Percentiles rank a stretch among this genome's conserved stretches.
Evolutionary conservation across 2,113 vertebrate species (phyloP).

Genomic region (Amblyornis subalaris): DNA sequence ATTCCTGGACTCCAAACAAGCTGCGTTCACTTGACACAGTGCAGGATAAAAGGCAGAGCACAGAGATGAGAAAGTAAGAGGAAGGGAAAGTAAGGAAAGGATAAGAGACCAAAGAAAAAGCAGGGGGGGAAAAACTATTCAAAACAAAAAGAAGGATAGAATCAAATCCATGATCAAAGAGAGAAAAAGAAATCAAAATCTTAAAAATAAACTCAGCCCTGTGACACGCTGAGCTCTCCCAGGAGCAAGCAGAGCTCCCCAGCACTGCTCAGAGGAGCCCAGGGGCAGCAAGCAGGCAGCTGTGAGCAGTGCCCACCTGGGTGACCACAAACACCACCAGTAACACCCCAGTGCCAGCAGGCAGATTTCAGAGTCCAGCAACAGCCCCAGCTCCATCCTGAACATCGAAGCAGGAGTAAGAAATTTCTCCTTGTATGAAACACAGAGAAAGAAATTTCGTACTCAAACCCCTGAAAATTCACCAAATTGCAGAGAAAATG

Average conservation of each 20-base stretch:
- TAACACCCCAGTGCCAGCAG: neutral
- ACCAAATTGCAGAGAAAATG: neutral
- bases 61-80: neutral
- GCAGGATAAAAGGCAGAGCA: neutral
- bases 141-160: neutral
- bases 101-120: neutral
- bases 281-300: neutral
- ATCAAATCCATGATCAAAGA: neutral
- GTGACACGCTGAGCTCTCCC: neutral
- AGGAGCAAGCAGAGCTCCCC: neutral
- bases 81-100: neutral
- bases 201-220: neutral
- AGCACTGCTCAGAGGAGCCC: neutral
- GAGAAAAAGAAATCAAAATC: neutral
- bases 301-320: neutral
- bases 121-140: fast-evolving
- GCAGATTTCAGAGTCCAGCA: neutral
- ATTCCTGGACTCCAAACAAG: conserved; percentile 16
- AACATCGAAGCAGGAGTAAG: neutral
- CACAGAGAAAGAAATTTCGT: neutral
- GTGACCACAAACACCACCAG: neutral
- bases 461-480: neutral
- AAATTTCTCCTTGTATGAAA: too few species aligned
- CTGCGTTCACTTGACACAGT: neutral
- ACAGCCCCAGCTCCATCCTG: fast-evolving